Conservation (phyloP, 1,140 invertebrate species). For the Calephelis virginiensis region DNA sequence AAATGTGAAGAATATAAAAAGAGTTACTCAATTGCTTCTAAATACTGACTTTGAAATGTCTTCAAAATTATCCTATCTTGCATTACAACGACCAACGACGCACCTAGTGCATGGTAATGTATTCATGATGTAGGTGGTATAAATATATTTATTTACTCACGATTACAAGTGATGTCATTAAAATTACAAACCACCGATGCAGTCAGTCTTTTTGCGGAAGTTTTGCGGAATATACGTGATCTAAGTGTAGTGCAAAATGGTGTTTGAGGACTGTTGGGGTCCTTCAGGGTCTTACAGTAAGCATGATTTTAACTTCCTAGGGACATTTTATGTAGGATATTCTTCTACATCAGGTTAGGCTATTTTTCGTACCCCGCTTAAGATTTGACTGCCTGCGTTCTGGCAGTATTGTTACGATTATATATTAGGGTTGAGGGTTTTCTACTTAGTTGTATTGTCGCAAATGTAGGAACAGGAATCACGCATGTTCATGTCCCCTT, state of each 20-base stretch:
- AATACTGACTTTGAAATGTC: too few relatives aligned
- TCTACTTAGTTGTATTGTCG: too few relatives aligned
- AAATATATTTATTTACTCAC: conserved; percentile 45
- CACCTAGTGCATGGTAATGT: conserved; percentile 17
- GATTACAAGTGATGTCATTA: conserved; percentile 83
- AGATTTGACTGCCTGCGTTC: too few relatives aligned
- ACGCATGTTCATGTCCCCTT: too few relatives aligned
- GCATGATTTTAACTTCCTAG: background rate
- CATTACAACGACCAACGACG: conserved; percentile 30
- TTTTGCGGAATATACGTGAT: background rate
- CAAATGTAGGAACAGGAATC: too few relatives aligned
- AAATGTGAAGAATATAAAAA: too few relatives aligned
- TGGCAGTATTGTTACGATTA: too few relatives aligned
- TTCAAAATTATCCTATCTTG: conserved; percentile 21
- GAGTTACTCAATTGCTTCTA: too few relatives aligned
- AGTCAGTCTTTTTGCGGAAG: background rate
- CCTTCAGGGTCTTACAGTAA: conserved; percentile 40
- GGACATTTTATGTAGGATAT: too few relatives aligned
- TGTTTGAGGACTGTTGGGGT: conserved; percentile 61
- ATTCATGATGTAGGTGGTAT: conserved; percentile 52
- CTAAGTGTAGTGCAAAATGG: conserved; percentile 35
- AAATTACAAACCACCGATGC: conserved; percentile 81
- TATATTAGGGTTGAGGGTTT: too few relatives aligned
- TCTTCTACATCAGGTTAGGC: too few relatives aligned
- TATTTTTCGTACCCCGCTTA: too few relatives aligned